Evolutionary conservation across 2,113 vertebrate genomes (phyloP), one percentile per base, ranked within the genome.

Genomic region (Probosciger aterrimus): DNA sequence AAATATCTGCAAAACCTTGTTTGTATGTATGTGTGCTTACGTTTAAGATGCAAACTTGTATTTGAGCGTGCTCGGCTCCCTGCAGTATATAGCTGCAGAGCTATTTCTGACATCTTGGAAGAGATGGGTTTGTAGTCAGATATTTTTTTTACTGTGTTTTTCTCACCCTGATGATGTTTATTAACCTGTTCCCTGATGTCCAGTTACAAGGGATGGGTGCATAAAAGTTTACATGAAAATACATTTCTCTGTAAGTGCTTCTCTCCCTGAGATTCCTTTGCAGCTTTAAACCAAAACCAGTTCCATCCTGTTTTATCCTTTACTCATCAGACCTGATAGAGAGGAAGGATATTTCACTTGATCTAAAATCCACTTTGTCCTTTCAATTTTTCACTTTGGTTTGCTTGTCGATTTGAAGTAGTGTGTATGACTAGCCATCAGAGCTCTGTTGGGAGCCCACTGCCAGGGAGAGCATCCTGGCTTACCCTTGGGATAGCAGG

Each of bases 181-280:
- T 97, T 95, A 97, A 93, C 94, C 95, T 96, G 88, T 92, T 91
- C 82, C 47, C 65, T 44, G 88, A 93, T 90, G 93, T 94, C 95
- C 93, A 86, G 88, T 94, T 96, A 93, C 90, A 93, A 93, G 91
- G 86, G 82, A 90, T 90, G 39, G 75, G 69, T 0, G 4, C 93
- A 95, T 97, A 94, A 95, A 97, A 96, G 93, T 97, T 97, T 96
- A 96, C 93, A 86, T 96, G 93, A 65, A 96, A 95, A 95, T 92
- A 90, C 83, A 94, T 97, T 96, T 92, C 57, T 80, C 78, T n/a
- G 30, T 90, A 95, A 97, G 92, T 88, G 82, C 91, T 89, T 89
- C 65, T 95, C 79, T 92, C 85, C 44, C 49, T 59, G 88, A 0
- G 2, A 93, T 94, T 95, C 82, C 73, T 92, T 85, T 67, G 79